Evolutionary conservation across 2,888 invertebrate genomes (phyloP).

Genomic region (Drosophila rellima): DNA sequence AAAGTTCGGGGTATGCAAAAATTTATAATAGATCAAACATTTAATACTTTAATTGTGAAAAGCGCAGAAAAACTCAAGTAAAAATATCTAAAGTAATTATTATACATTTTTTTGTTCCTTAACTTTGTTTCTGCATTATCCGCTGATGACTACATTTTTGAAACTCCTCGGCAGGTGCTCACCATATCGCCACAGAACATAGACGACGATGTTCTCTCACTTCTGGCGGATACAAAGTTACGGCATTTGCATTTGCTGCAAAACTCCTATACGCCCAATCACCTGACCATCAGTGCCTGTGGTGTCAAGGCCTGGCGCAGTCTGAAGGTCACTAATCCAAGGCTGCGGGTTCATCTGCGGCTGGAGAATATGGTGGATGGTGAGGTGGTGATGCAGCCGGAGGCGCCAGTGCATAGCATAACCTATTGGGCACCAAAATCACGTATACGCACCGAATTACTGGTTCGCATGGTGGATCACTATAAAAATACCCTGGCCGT

Average conservation of each 20-base stretch:
- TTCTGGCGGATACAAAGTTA: slow-evolving; percentile 88
- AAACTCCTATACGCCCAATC: slow-evolving; percentile 89
- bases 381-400: slow-evolving; percentile 89
- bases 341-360: slow-evolving; percentile 89
- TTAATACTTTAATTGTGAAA: too few relatives aligned
- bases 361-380: slow-evolving; percentile 88
- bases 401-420: slow-evolving; percentile 89
- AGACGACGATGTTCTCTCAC: slow-evolving; percentile 89
- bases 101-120: too few relatives aligned
- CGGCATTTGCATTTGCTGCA: slow-evolving; percentile 91
- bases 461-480: slow-evolving; percentile 88
- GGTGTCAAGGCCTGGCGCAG: slow-evolving; percentile 86
- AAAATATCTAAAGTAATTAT: too few relatives aligned
- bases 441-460: slow-evolving; percentile 86
- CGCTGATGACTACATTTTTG: background rate
- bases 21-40: too few relatives aligned
- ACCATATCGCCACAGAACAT: slow-evolving; percentile 91
- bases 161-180: slow-evolving; percentile 86
- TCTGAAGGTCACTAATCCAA: slow-evolving; percentile 87
- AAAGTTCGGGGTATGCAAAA: too few relatives aligned
- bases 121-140: too few relatives aligned
- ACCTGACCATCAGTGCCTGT: slow-evolving; percentile 87
- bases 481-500: slow-evolving; percentile 88
- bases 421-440: slow-evolving; percentile 89
- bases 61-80: too few relatives aligned